A percentile compares a stretch with the other conserved stretches of the same genome.
These are phyloP conservation scores for Agrotis segetum DNA, from an alignment of 2,888 invertebrate genomes.

Conservation along the genomic window DNA sequence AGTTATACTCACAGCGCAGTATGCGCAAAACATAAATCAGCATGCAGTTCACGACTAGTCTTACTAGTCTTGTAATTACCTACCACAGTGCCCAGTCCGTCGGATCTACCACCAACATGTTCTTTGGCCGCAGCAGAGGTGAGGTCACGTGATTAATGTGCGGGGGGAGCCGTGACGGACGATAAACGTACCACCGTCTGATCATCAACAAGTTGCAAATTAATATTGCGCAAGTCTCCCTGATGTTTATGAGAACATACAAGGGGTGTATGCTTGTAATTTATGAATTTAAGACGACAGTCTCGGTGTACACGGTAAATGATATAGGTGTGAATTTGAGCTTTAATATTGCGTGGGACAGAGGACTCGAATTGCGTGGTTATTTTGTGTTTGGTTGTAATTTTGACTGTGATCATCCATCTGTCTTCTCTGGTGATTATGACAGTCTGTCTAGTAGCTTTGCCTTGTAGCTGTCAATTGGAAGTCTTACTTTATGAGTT, in stretches of 20 bases:
- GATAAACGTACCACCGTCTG: slow-evolving; percentile 80
- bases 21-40: slow-evolving; percentile 2
- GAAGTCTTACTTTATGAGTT: not conserved
- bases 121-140: slow-evolving; percentile 76
- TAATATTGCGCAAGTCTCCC: slow-evolving; percentile 80
- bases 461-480: not conserved
- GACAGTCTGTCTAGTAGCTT: not conserved
- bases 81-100: slow-evolving; percentile 3
- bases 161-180: slow-evolving; percentile 78
- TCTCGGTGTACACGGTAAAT: slow-evolving; percentile 38
- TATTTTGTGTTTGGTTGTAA: slow-evolving; percentile 22
- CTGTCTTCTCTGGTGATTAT: not conserved
- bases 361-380: slow-evolving; percentile 20
- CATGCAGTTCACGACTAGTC: not conserved
- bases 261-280: slow-evolving; percentile 60
- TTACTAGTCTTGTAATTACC: slow-evolving; percentile 11
- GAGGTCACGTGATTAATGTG: slow-evolving; percentile 89
- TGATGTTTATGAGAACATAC: slow-evolving; percentile 75
- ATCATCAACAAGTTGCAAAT: slow-evolving; percentile 91
- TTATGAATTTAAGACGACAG: slow-evolving; percentile 61
- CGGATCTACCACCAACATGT: slow-evolving; percentile 53
- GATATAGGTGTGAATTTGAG: slow-evolving; percentile 43
- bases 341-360: slow-evolving; percentile 31
- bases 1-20: not conserved
- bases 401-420: not conserved